phyloP scores from a whole-genome alignment of 30 jellyfish, hydroid and myxozoan species.

The Aurelia aurita region DNA sequence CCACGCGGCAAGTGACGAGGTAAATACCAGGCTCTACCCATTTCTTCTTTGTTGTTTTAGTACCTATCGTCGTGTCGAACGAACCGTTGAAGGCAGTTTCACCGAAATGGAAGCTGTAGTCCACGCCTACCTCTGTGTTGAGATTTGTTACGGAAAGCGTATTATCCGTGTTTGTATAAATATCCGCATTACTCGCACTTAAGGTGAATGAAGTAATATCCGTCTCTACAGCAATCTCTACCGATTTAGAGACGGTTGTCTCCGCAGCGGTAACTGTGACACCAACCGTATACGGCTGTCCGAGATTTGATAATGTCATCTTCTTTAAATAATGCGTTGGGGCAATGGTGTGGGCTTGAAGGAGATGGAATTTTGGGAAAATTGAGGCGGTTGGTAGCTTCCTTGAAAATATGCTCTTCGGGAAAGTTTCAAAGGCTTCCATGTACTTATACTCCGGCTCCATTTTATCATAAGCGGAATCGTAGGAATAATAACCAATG shows the following conservation, averaged over 20 bases:
- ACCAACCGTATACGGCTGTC: conserved; percentile 40
- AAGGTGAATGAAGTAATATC: conserved; percentile 41
- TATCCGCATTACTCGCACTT: conserved; percentile 1
- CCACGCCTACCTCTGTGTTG: conserved; percentile 68
- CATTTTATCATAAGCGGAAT: conserved; percentile 14
- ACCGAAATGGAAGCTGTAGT: conserved; percentile 45
- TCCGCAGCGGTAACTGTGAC: conserved; percentile 49
- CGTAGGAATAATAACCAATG: conserved; percentile 36
- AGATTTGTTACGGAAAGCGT: conserved; percentile 24
- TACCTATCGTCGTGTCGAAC: conserved; percentile 14
- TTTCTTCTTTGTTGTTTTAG: conserved; percentile 14
- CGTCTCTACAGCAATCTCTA: conserved; percentile 32
- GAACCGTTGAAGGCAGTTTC: conserved; percentile 59
- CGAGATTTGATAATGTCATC: conserved; percentile 43
- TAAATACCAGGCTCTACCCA: conserved; percentile 49
- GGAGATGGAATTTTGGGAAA: conserved; percentile 37
- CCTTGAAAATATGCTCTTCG: conserved; percentile 34
- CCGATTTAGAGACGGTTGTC: conserved; percentile 18
- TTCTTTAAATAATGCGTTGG: conserved; percentile 63
- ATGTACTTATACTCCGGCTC: conserved; percentile 54
- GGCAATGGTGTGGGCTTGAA: conserved; percentile 47
- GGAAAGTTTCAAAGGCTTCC: conserved; percentile 16
- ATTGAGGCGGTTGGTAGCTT: conserved; percentile 21
- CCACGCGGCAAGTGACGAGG: conserved; percentile 66
- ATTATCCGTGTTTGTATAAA: conserved; percentile 15